These are phyloP conservation scores for Aldabrachelys gigantea DNA, from an alignment of 2,113 vertebrate genomes.

Conservation along the genomic window DNA sequence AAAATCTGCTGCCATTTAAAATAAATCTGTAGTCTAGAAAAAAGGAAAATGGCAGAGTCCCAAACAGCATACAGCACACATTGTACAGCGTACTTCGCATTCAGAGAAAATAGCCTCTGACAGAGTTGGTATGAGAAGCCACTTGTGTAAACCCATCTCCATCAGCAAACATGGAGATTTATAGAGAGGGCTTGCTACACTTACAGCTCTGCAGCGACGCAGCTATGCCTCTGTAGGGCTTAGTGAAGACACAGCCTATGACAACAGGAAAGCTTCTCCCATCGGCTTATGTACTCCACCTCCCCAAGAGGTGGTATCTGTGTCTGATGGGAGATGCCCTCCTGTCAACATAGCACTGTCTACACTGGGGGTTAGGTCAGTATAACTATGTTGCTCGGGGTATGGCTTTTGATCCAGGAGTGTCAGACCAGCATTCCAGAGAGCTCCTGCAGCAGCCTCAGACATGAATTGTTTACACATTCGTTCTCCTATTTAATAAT, in stretches of 20 bases:
- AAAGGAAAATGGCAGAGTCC: not conserved
- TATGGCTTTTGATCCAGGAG: not conserved
- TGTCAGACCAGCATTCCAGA: not conserved
- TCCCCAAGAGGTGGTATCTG: not conserved
- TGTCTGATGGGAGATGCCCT: not conserved
- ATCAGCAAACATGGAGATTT: not conserved
- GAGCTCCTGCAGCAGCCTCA: not conserved
- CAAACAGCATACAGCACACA: not conserved
- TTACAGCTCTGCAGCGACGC: not conserved
- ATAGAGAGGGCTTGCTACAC: not conserved
- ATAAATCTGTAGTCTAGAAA: not conserved
- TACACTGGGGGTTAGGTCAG: not conserved
- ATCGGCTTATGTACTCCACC: not conserved
- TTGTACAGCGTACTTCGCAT: not conserved
- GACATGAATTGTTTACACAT: not conserved
- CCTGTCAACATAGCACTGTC: not conserved
- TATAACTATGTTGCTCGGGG: not conserved
- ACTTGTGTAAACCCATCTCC: not conserved
- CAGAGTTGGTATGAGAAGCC: not conserved
- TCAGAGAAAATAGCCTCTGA: conserved; percentile 22
- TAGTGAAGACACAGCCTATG: too few relatives aligned
- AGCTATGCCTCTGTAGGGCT: not conserved
- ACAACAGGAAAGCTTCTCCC: not conserved
- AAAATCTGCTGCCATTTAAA: not conserved
- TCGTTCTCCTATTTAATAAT: not conserved